Percentiles rank a stretch among this genome's conserved stretches.
These are phyloP conservation scores for Atopsyche davidsoni DNA, from an alignment of 1,140 invertebrate species.

Conservation along the genomic window DNA sequence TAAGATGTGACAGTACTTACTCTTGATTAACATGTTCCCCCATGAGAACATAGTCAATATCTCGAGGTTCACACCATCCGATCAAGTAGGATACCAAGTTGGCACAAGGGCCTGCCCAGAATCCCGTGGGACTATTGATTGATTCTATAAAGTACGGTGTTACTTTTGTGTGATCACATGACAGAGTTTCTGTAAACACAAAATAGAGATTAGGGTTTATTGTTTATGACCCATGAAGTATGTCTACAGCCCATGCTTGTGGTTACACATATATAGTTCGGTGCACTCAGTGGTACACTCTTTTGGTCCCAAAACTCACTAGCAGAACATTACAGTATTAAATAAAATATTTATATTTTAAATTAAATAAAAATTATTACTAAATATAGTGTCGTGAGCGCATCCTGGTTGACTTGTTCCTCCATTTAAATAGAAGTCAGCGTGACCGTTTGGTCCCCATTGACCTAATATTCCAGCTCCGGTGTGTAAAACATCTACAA, in stretches of 20 bases:
- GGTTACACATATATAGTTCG: too few relatives aligned
- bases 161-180: conserved; percentile 82
- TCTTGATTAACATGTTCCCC: conserved; percentile 69
- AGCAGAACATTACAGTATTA: too few relatives aligned
- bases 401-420: conserved; percentile 84
- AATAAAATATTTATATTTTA: too few relatives aligned
- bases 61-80: conserved; percentile 70
- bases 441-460: conserved; percentile 80
- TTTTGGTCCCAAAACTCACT: too few relatives aligned
- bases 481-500: conserved; percentile 85
- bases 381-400: conserved; percentile 68
- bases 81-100: conserved; percentile 74
- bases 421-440: conserved; percentile 87
- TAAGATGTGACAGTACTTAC: too few relatives aligned
- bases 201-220: too few relatives aligned
- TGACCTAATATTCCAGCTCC: conserved; percentile 78
- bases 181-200: conserved; percentile 68
- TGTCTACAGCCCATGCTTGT: too few relatives aligned
- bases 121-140: conserved; percentile 68
- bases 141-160: conserved; percentile 84
- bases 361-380: conserved; percentile 56
- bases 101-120: conserved; percentile 76
- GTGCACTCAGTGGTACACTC: too few relatives aligned
- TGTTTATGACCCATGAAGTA: too few relatives aligned
- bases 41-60: conserved; percentile 74